Percentiles rank a stretch among this genome's conserved stretches.
Evolutionary conservation across 2,113 vertebrate genomes (phyloP).

Genomic region (Halcyon senegalensis): DNA sequence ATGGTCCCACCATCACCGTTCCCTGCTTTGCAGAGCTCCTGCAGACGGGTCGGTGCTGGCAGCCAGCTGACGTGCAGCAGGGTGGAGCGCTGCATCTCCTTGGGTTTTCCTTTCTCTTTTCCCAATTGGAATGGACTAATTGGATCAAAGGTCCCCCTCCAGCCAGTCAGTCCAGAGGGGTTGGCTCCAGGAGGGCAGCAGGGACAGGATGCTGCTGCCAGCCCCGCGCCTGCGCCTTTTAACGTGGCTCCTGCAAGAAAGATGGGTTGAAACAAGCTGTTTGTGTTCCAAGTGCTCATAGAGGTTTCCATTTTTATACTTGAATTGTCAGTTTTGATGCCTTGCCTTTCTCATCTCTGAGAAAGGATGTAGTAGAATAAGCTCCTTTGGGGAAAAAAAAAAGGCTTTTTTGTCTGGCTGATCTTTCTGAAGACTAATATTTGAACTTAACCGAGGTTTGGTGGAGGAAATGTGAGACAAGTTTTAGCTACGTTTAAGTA

Average conservation of each 20-base stretch:
- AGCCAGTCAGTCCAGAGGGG: neutral
- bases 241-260: neutral
- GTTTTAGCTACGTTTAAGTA: neutral
- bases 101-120: neutral
- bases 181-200: neutral
- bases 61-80: neutral
- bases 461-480: neutral
- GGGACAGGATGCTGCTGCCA: neutral
- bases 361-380: neutral
- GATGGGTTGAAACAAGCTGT: neutral
- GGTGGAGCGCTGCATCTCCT: rapidly evolving
- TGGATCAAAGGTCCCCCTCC: neutral
- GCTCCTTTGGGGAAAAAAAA: neutral
- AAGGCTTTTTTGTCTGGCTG: neutral
- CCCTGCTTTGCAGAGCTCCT: neutral
- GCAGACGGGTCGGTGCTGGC: neutral
- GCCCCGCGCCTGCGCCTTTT: neutral
- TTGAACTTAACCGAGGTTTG: neutral
- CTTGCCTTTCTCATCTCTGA: neutral
- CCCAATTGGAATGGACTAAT: neutral
- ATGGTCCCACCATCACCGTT: neutral
- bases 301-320: neutral
- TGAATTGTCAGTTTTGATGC: neutral
- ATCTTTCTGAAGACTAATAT: neutral
- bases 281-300: neutral